phyloP scores from a whole-genome alignment of 2,113 vertebrate genomes.

The Typhlomys cinereus region DNA sequence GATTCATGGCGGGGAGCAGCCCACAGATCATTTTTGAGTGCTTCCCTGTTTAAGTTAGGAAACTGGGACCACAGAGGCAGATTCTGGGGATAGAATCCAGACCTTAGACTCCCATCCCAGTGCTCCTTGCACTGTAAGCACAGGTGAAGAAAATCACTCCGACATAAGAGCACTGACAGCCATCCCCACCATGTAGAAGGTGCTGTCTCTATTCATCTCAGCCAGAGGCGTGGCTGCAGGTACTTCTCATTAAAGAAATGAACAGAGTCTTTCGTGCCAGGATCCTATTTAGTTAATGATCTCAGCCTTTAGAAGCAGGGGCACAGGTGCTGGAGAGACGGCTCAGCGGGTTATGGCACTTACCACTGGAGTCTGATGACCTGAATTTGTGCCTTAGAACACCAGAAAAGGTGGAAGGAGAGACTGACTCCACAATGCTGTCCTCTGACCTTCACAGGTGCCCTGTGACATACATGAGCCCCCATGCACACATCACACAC shows the following conservation, averaged over 20 bases:
- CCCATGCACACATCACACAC: no score
- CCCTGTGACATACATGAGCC: no score
- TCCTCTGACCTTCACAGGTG: no score
- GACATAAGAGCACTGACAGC: neutral
- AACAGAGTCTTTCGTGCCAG: neutral
- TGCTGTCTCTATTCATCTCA: neutral
- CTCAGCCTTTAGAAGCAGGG: neutral
- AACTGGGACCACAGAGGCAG: slow-evolving; percentile 10
- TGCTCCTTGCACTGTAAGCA: neutral
- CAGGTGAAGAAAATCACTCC: neutral
- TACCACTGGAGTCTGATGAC: no score
- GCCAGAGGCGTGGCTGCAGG: neutral
- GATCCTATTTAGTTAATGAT: neutral
- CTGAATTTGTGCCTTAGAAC: no score
- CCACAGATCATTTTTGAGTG: slow-evolving; percentile 45
- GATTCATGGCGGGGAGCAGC: slow-evolving; percentile 46
- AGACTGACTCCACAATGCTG: no score
- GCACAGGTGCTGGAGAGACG: no score
- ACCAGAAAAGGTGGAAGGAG: no score
- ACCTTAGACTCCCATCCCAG: neutral
- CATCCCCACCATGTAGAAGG: neutral
- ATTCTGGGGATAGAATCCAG: slow-evolving; percentile 30
- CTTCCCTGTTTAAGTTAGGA: neutral
- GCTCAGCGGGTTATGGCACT: no score
- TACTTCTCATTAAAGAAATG: neutral